Base-by-base conservation (phyloP, 1,140 invertebrate genomes). In the Drosophila chauvacae region DNA sequence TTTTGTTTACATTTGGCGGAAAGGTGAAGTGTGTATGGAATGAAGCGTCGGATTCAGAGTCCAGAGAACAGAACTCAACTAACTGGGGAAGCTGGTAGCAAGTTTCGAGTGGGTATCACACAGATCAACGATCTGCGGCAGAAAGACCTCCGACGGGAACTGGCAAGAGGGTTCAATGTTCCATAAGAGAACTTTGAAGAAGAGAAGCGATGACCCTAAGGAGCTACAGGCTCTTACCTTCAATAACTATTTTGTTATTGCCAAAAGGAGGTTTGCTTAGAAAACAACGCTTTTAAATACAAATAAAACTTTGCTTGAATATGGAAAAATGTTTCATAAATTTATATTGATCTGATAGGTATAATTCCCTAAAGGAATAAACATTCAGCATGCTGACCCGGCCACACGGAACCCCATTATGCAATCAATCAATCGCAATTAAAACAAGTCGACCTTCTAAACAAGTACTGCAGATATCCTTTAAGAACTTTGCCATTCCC, bases 21-120 rank as follows among this genome's bases (percentile, higher is more conserved):
- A 73, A 72, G 70, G 70, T 60, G 70, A 72, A 73, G 70, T 72
- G 69, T 82, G 80, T 71, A 77, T 37, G 81, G 72, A 59, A 62
- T 64, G 35, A 57, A 39, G 23, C 44, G 20, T 51, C 18, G 35
- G 33, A 55, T 7, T 41, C 14, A 11, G 45, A 64, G 45, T 30
- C 45, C 47, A 48, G 47, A 48, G 47, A 47, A 23, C 60, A 63
- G 37, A 47, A 53, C 61, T 48, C 47, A 69, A 63, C 72, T 42
- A 69, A 81, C 81, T 85, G 81, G 85, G 81, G 82, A 85, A 85
- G 81, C 81, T 86, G 73, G 60, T 82, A 64, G 79, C 45, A 57
- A 56, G 51, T 73, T 66, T 82, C 74, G 51, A 81, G 81, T 86
- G 82, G 78, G 69, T 85, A 85, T 85, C 82, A 78, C 77, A 75